Evolutionary conservation across 2,113 vertebrate genomes (phyloP).

Genomic region (Cyanoramphus novaezelandiae): DNA sequence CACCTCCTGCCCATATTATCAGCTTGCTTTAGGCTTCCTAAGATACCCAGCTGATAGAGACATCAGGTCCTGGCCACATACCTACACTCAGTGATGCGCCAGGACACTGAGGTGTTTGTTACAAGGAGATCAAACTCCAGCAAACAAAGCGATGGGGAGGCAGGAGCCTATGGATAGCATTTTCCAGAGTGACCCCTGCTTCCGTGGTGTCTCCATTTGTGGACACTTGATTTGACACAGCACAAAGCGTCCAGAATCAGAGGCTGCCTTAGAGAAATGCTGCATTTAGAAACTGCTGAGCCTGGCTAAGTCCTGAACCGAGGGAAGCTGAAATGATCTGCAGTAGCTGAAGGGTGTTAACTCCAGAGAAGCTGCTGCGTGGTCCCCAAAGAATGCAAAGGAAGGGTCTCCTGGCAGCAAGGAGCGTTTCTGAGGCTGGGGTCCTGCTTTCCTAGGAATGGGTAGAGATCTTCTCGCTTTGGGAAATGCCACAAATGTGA

Average conservation of each 20-base stretch:
- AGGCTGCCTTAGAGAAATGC: neutral
- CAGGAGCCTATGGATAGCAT: neutral
- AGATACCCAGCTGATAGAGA: neutral
- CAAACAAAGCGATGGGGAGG: neutral
- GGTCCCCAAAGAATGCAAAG: neutral
- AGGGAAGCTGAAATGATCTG: neutral
- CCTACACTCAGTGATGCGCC: neutral
- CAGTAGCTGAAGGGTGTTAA: neutral
- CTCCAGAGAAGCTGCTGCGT: neutral
- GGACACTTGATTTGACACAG: neutral
- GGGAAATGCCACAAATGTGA: neutral
- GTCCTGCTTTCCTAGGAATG: neutral
- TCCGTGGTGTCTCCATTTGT: neutral
- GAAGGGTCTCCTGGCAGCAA: neutral
- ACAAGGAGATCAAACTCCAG: neutral
- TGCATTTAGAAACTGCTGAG: conserved; percentile 33
- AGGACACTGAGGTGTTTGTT: too few species aligned
- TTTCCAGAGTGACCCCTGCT: neutral
- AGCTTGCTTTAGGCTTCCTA: neutral
- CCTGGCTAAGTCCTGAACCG: neutral
- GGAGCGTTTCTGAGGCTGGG: neutral
- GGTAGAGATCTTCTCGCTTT: neutral
- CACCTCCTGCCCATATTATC: neutral
- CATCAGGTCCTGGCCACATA: neutral
- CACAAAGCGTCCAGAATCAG: neutral